These are phyloP conservation scores for Euglossa dilemma DNA, from an alignment of 1,140 invertebrate genomes.

Conservation along the genomic window DNA sequence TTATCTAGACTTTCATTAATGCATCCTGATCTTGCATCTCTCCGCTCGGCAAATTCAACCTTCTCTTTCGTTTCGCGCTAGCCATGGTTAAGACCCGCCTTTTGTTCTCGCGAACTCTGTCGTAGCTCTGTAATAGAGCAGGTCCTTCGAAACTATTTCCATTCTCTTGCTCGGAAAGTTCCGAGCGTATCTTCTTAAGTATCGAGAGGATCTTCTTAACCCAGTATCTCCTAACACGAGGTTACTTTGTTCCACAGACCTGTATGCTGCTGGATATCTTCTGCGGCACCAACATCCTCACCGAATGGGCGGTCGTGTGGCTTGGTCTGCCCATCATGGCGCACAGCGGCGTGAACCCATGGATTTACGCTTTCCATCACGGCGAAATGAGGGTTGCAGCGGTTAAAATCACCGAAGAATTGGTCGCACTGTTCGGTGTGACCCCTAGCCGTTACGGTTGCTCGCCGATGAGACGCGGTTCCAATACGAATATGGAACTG, in stretches of 20 bases:
- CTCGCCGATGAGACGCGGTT: conserved; percentile 72
- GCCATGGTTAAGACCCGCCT: background rate
- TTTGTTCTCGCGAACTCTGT: too few relatives aligned
- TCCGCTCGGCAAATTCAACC: background rate
- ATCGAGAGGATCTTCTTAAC: background rate
- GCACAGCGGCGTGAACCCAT: conserved; percentile 86
- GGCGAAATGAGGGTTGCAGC: conserved; percentile 86
- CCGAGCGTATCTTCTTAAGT: too few relatives aligned
- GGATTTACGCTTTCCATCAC: conserved; percentile 88
- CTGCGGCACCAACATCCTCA: conserved; percentile 81
- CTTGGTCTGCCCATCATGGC: conserved; percentile 84
- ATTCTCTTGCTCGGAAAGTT: background rate
- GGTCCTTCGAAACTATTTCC: too few relatives aligned
- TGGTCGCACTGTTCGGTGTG: conserved; percentile 80
- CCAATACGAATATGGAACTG: conserved; percentile 76
- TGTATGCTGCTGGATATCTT: conserved; percentile 84
- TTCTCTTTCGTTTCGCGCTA: background rate
- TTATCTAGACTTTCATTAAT: background rate
- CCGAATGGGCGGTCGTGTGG: conserved; percentile 83
- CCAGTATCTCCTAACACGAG: background rate
- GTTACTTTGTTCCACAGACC: conserved; percentile 78
- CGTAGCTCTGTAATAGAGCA: too few relatives aligned
- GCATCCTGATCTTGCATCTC: background rate
- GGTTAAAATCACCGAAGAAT: conserved; percentile 83
- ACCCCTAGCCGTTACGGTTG: conserved; percentile 78